Evolutionary conservation across 2,113 vertebrate genomes (phyloP).

Genomic region (Kobus ellipsiprymnus): DNA sequence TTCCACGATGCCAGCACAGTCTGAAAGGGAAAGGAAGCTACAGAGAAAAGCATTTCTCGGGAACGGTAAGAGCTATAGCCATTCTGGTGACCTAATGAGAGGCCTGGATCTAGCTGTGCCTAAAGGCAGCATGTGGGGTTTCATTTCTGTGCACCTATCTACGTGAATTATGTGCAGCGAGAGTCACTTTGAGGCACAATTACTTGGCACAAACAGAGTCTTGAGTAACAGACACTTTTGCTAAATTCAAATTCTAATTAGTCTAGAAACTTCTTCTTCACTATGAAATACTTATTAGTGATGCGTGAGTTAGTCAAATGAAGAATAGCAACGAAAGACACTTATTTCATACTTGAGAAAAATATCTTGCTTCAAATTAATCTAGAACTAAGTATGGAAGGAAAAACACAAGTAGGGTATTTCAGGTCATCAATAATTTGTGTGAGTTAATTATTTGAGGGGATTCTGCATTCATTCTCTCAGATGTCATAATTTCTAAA

Average conservation of each 20-base stretch:
- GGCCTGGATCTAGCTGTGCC: not conserved
- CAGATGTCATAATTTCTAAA: not conserved
- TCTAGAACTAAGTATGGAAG: not conserved
- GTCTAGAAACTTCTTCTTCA: slow-evolving; percentile 11
- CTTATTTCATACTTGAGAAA: not conserved
- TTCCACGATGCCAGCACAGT: not conserved
- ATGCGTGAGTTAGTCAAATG: slow-evolving; percentile 36
- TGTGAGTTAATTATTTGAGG: slow-evolving; percentile 11
- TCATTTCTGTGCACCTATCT: not conserved
- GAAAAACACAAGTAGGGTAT: not conserved
- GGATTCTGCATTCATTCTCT: not conserved
- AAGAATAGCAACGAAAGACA: slow-evolving; percentile 19
- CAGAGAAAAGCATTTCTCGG: not conserved
- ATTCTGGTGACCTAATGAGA: not conserved
- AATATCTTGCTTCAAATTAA: slow-evolving; percentile 40
- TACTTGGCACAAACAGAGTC: not conserved
- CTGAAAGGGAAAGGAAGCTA: not conserved
- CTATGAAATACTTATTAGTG: slow-evolving; percentile 10
- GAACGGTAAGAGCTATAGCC: not conserved
- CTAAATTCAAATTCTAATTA: slow-evolving; percentile 38
- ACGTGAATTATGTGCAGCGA: not conserved
- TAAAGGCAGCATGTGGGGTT: not conserved
- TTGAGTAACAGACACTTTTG: not conserved
- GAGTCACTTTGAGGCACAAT: not conserved
- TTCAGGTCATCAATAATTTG: not conserved